phyloP scores from a whole-genome alignment of 2,797 vertebrate genomes.

The Acanthurus tractus region DNA sequence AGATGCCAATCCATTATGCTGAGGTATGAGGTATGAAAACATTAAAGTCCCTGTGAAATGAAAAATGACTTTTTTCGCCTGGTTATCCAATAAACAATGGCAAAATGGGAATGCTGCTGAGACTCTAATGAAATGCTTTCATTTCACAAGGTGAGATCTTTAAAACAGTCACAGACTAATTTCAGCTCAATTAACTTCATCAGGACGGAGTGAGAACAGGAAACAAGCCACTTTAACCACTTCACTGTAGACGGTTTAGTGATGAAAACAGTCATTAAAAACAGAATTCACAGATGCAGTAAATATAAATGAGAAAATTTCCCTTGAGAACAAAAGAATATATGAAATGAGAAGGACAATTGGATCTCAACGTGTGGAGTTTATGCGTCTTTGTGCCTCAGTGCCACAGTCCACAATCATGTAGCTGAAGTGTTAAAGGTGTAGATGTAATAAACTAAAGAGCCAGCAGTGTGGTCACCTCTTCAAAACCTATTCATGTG shows the following conservation, averaged over 20 bases:
- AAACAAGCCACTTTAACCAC: background rate
- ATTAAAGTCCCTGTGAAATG: constrained; percentile 15
- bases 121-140: constrained; percentile 28
- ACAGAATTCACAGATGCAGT: constrained; percentile 9
- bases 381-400: background rate
- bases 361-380: background rate
- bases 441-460: background rate
- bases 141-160: constrained; percentile 35
- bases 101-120: background rate
- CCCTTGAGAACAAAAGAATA: background rate
- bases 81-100: constrained; percentile 30
- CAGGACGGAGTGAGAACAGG: background rate
- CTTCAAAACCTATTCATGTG: no score
- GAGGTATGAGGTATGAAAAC: constrained; percentile 14
- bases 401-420: background rate
- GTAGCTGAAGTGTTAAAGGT: background rate
- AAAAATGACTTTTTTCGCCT: constrained; percentile 20
- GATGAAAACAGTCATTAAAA: constrained; percentile 14
- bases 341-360: background rate
- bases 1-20: background rate
- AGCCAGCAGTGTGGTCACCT: background rate
- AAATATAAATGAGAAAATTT: background rate
- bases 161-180: constrained; percentile 33
- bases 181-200: constrained; percentile 42
- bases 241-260: background rate